Evolutionary conservation across 2,797 vertebrate species (phyloP).

Genomic region (Triplophysa yarkandensis): DNA sequence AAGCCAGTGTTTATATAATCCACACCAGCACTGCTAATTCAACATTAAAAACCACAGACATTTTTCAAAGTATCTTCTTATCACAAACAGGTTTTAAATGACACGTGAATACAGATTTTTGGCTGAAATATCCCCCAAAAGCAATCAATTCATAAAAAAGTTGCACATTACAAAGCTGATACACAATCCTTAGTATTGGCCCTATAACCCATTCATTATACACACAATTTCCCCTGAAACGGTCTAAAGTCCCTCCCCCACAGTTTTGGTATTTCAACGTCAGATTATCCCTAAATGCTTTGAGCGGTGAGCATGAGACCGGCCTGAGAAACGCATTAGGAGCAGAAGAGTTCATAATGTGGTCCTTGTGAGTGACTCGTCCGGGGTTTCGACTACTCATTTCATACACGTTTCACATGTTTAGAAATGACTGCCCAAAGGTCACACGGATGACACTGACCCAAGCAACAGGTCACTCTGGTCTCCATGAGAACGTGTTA

Average conservation of each 20-base stretch:
- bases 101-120: too few relatives aligned
- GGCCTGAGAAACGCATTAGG: not conserved
- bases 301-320: conserved; percentile 32
- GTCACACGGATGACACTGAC: not conserved
- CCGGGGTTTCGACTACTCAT: not conserved
- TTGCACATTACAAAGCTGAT: not conserved
- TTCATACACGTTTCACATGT: not conserved
- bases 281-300: conserved; percentile 53
- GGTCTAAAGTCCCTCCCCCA: conserved; percentile 45
- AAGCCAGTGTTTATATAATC: too few relatives aligned
- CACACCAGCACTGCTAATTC: too few relatives aligned
- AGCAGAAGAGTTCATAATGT: conserved; percentile 11
- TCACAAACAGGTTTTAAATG: too few relatives aligned
- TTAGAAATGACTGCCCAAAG: conserved; percentile 16
- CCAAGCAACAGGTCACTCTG: not conserved
- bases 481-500: not conserved
- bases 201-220: conserved; percentile 17
- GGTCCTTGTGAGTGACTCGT: not conserved
- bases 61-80: too few relatives aligned
- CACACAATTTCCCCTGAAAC: conserved; percentile 11
- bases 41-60: too few relatives aligned
- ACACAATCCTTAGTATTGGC: not conserved
- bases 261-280: conserved; percentile 31
- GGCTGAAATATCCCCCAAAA: not conserved
- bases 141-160: not conserved